These are phyloP conservation scores for Myotis vivesi DNA, from an alignment of 2,797 vertebrate genomes.

Conservation along the genomic window DNA sequence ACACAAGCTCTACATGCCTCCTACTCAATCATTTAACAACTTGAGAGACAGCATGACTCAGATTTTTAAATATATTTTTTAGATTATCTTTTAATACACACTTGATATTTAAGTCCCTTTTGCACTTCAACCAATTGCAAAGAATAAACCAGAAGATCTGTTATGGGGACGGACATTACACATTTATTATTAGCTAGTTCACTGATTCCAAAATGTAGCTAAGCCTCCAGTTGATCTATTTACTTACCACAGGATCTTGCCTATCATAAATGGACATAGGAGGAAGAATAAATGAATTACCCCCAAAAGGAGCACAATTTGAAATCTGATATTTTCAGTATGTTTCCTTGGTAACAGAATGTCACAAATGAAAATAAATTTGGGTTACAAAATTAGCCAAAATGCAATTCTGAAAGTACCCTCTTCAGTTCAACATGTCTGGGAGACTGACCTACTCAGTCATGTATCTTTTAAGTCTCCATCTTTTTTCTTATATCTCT, in stretches of 20 bases:
- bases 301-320: constrained; percentile 68
- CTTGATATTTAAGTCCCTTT: constrained; percentile 59
- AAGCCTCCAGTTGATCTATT: constrained; percentile 69
- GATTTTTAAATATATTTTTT: constrained; percentile 41
- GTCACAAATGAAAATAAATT: constrained; percentile 74
- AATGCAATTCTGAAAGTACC: constrained; percentile 57
- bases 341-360: constrained; percentile 71
- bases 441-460: constrained; percentile 47
- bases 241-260: constrained; percentile 48
- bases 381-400: constrained; percentile 65
- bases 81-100: background rate
- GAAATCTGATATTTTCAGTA: constrained; percentile 72
- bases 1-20: constrained; percentile 47
- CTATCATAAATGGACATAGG: constrained; percentile 12
- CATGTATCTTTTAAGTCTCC: background rate
- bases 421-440: constrained; percentile 59
- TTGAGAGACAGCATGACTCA: constrained; percentile 44
- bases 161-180: background rate
- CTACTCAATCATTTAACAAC: constrained; percentile 15
- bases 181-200: constrained; percentile 45
- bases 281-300: constrained; percentile 64
- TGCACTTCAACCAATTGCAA: constrained; percentile 31
- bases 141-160: background rate
- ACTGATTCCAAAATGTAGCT: constrained; percentile 74
- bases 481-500: background rate